Conservation (phyloP, 2,888 invertebrate species). For the Mylabris sibirica region DNA sequence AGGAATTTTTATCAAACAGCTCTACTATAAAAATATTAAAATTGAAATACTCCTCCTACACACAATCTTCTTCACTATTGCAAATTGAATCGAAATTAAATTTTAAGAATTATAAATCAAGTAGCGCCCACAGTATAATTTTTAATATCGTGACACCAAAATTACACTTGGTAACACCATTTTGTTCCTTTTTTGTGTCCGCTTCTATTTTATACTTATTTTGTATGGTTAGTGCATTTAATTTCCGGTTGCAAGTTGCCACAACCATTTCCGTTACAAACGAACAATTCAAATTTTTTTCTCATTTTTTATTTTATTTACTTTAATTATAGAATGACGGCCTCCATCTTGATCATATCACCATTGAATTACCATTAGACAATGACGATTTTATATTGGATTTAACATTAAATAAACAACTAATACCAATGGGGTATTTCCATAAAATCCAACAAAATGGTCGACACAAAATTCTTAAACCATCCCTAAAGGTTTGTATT, state of each 20-base stretch:
- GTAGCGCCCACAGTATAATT: background rate
- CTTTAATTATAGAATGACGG: conserved; percentile 55
- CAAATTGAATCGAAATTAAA: background rate
- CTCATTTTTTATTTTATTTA: background rate
- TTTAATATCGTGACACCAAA: background rate
- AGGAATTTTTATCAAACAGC: no score
- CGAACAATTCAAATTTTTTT: conserved; percentile 1
- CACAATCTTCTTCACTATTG: background rate
- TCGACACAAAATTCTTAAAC: conserved; percentile 65
- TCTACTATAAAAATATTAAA: background rate
- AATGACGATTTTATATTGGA: conserved; percentile 74
- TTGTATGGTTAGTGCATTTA: conserved; percentile 6
- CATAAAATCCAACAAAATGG: conserved; percentile 68
- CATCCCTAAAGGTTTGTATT: conserved; percentile 64
- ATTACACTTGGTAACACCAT: background rate
- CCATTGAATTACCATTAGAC: conserved; percentile 72
- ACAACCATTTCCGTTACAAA: conserved; percentile 10
- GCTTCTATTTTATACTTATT: background rate
- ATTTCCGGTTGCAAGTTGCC: conserved; percentile 10
- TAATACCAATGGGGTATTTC: conserved; percentile 74
- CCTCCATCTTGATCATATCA: conserved; percentile 65
- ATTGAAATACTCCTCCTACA: background rate
- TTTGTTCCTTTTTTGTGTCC: background rate
- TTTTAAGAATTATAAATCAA: background rate
- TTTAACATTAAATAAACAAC: conserved; percentile 73